Conservation (phyloP, 1,140 invertebrate species). For the Neodiprion virginianus region DNA sequence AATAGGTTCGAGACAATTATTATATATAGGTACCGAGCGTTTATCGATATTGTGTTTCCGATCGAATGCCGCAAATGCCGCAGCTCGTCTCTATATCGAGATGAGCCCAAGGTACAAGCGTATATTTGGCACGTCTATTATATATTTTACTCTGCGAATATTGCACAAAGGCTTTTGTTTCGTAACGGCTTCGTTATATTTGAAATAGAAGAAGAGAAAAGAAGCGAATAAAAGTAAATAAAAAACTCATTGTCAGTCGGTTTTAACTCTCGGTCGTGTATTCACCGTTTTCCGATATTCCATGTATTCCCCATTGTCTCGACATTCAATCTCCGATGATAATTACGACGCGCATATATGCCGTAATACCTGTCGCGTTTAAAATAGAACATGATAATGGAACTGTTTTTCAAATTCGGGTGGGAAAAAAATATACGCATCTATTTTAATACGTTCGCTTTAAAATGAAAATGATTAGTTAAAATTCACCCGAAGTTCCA, state of each 20-base stretch:
- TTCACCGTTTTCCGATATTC: background rate
- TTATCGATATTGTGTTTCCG: background rate
- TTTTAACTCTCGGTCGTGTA: background rate
- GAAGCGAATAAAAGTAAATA: background rate
- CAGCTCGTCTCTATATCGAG: background rate
- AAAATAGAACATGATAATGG: no score
- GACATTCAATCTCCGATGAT: background rate
- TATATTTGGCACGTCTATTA: background rate
- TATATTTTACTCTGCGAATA: background rate
- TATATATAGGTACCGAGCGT: background rate
- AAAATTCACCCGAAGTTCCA: background rate
- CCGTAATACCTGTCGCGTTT: no score
- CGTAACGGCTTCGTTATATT: background rate
- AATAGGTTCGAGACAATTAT: no score
- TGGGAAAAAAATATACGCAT: no score
- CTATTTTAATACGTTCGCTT: no score
- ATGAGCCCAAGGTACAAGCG: background rate
- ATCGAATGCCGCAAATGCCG: background rate
- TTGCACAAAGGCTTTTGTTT: constrained; percentile 3
- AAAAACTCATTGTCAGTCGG: background rate
- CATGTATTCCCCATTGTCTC: background rate
- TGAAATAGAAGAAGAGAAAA: background rate
- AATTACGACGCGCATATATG: no score
- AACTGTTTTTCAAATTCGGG: no score
- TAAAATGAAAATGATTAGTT: no score